Evolutionary conservation across 2,888 invertebrate species (phyloP).

Genomic region (Sturmia bella): DNA sequence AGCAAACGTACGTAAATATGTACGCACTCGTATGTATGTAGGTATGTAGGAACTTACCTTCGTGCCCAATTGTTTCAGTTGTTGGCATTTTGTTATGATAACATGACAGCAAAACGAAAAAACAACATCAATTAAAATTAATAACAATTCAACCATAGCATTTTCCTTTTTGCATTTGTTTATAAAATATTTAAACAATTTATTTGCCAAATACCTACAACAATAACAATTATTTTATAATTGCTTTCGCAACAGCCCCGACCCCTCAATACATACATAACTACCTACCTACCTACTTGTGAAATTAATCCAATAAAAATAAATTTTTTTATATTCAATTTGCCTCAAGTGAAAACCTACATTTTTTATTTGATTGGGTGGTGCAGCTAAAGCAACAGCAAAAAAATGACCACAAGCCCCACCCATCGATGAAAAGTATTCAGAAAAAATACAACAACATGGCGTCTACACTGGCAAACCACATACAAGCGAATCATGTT

Average conservation of each 20-base stretch:
- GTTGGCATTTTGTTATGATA: conserved; percentile 1
- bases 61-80: too few species aligned
- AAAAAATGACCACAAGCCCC: conserved; percentile 63
- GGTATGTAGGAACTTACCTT: too few species aligned
- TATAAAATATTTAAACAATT: conserved; percentile 32
- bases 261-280: neutral
- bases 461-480: conserved; percentile 44
- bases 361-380: conserved; percentile 64
- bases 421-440: conserved; percentile 53
- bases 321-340: neutral
- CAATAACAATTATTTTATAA: neutral
- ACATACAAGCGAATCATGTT: conserved; percentile 1
- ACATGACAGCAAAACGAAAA: neutral
- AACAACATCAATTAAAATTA: neutral
- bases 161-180: neutral
- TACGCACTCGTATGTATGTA: too few species aligned
- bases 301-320: neutral
- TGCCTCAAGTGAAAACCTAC: conserved; percentile 49
- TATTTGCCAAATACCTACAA: conserved; percentile 7
- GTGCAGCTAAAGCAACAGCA: conserved; percentile 35
- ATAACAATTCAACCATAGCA: neutral
- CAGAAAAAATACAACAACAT: conserved; percentile 57
- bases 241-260: neutral
- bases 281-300: neutral
- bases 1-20: too few species aligned